phyloP scores from a whole-genome alignment of 2,113 vertebrate genomes.

The Micromys minutus region DNA sequence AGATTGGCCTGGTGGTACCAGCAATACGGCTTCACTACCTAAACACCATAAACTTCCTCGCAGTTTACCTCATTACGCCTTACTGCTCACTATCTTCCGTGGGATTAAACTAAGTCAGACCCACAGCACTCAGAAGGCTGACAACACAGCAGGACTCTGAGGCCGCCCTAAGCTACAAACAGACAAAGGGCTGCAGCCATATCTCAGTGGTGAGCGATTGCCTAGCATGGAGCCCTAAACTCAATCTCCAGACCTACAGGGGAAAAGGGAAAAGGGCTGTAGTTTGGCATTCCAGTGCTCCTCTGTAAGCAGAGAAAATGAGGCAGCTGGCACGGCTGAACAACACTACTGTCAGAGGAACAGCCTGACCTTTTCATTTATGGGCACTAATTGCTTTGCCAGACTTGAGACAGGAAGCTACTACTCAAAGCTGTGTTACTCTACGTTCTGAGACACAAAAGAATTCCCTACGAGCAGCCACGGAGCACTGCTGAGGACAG shows the following conservation, averaged over 20 bases:
- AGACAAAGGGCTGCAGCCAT: not conserved
- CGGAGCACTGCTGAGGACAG: not conserved
- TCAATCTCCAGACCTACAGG: not conserved
- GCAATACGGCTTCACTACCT: not conserved
- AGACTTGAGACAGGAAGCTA: slow-evolving; percentile 16
- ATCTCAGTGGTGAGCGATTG: too few relatives aligned
- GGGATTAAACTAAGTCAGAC: not conserved
- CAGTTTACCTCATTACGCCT: not conserved
- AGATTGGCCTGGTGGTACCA: not conserved
- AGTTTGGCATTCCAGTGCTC: slow-evolving; percentile 15
- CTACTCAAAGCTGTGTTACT: not conserved
- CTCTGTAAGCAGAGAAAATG: slow-evolving; percentile 24
- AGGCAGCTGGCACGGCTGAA: not conserved
- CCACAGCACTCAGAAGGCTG: not conserved
- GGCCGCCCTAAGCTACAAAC: not conserved
- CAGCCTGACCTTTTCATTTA: slow-evolving; percentile 13
- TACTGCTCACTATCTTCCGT: not conserved
- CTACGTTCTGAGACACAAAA: not conserved
- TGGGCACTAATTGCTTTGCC: slow-evolving; percentile 31
- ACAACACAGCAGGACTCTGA: not conserved
- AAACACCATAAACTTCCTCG: not conserved
- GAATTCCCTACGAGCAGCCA: not conserved
- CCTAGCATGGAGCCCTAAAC: not conserved
- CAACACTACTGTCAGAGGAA: slow-evolving; percentile 6
- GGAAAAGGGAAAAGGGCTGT: not conserved